These are phyloP conservation scores for Temnothorax longispinosus DNA, from an alignment of 1,140 invertebrate genomes.

Conservation along the genomic window DNA sequence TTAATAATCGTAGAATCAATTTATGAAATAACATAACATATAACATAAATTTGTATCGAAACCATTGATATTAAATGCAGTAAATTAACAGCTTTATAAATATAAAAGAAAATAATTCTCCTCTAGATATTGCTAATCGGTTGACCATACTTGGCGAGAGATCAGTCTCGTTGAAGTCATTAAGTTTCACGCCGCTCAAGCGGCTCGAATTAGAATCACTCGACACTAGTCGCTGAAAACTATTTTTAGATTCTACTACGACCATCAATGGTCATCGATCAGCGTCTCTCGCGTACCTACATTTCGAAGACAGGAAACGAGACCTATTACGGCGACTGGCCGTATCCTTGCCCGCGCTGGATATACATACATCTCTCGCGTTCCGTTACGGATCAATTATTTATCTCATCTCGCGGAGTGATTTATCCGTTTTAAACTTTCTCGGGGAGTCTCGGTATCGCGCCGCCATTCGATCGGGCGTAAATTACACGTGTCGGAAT, in stretches of 20 bases:
- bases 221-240: background rate
- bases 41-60: background rate
- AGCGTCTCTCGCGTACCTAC: background rate
- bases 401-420: conserved; percentile 25
- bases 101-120: background rate
- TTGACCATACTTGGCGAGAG: background rate
- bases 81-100: background rate
- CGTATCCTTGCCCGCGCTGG: background rate
- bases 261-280: conserved; percentile 26
- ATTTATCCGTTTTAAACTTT: conserved; percentile 49
- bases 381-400: conserved; percentile 45
- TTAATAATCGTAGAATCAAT: background rate
- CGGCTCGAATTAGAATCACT: background rate
- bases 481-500: conserved; percentile 36
- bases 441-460: conserved; percentile 49
- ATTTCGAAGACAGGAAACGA: conserved; percentile 33
- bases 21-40: background rate
- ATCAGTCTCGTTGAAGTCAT: background rate
- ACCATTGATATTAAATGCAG: background rate
- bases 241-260: conserved; percentile 9
- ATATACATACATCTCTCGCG: conserved; percentile 19
- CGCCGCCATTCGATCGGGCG: conserved; percentile 34
- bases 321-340: background rate
- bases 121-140: background rate
- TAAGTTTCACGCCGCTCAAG: background rate